A percentile compares a stretch with the other conserved stretches of the same genome.
phyloP scores from a whole-genome alignment of 2,797 vertebrate genomes.

The Sebastes oblongus region DNA sequence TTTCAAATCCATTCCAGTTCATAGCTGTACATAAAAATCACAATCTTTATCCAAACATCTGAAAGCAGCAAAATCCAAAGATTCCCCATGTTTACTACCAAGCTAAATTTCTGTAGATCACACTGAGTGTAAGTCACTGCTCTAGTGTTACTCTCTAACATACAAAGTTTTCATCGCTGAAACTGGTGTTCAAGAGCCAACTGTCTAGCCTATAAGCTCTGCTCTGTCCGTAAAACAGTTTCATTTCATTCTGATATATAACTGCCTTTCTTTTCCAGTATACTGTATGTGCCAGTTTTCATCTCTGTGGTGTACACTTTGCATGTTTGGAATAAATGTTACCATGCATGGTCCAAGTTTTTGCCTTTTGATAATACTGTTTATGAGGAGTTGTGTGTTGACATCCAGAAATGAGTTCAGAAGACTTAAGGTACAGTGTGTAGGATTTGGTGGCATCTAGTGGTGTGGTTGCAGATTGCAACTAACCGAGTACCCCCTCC shows the following conservation, averaged over 20 bases:
- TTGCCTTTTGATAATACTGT: constrained; percentile 30
- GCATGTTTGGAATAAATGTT: constrained; percentile 87
- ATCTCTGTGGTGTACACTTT: constrained; percentile 77
- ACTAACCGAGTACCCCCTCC: too few relatives aligned
- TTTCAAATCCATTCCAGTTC: constrained; percentile 6
- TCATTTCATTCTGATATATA: constrained; percentile 32
- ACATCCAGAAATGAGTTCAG: not conserved
- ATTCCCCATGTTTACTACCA: constrained; percentile 41
- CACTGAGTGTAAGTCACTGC: not conserved
- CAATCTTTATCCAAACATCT: constrained; percentile 32
- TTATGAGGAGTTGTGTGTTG: not conserved
- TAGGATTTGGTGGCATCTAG: too few relatives aligned
- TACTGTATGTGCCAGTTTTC: constrained; percentile 62
- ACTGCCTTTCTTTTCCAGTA: constrained; percentile 42
- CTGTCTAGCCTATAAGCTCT: constrained; percentile 41
- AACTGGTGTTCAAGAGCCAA: constrained; percentile 16
- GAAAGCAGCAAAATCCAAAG: constrained; percentile 71
- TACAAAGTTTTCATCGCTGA: not conserved
- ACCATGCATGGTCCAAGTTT: constrained; percentile 80
- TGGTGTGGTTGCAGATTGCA: too few relatives aligned
- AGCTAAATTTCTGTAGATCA: not conserved
- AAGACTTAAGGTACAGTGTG: not conserved
- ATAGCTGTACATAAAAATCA: constrained; percentile 40
- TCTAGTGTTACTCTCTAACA: not conserved
- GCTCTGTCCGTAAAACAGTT: constrained; percentile 65